Evolutionary conservation across 2,113 vertebrate species (phyloP).

Genomic region (Malaclemys terrapin): DNA sequence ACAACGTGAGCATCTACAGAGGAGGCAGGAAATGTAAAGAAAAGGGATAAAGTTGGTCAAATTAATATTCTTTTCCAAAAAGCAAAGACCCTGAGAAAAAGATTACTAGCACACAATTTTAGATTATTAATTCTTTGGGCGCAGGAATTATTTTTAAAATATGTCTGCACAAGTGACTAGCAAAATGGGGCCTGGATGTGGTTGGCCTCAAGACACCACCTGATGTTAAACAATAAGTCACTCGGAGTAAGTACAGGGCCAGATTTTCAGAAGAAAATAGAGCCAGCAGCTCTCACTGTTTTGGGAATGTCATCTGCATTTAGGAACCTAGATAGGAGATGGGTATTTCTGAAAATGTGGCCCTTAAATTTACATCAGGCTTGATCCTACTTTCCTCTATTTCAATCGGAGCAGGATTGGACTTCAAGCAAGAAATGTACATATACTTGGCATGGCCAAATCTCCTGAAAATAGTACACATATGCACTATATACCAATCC

Average conservation of each 20-base stretch:
- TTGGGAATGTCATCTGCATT: too few relatives aligned
- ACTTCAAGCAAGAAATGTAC: not conserved
- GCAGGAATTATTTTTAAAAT: not conserved
- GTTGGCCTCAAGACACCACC: too few relatives aligned
- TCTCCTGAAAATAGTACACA: not conserved
- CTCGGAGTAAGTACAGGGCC: too few relatives aligned
- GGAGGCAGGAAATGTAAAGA: too few relatives aligned
- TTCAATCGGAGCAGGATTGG: not conserved
- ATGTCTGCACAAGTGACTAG: not conserved
- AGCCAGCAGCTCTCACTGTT: too few relatives aligned
- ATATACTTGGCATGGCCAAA: not conserved
- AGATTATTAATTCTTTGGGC: not conserved
- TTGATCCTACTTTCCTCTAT: not conserved
- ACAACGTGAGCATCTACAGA: too few relatives aligned
- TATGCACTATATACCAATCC: not conserved
- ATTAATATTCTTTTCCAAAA: too few relatives aligned
- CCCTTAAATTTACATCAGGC: not conserved
- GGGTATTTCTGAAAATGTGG: not conserved
- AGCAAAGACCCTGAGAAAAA: too few relatives aligned
- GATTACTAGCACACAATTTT: not conserved
- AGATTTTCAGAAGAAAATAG: too few relatives aligned
- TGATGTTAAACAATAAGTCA: too few relatives aligned
- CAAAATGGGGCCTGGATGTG: not conserved
- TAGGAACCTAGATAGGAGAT: too few relatives aligned
- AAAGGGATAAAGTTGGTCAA: too few relatives aligned